Evolutionary conservation across 2,113 vertebrate genomes (phyloP).

Genomic region (Mus musculus): DNA sequence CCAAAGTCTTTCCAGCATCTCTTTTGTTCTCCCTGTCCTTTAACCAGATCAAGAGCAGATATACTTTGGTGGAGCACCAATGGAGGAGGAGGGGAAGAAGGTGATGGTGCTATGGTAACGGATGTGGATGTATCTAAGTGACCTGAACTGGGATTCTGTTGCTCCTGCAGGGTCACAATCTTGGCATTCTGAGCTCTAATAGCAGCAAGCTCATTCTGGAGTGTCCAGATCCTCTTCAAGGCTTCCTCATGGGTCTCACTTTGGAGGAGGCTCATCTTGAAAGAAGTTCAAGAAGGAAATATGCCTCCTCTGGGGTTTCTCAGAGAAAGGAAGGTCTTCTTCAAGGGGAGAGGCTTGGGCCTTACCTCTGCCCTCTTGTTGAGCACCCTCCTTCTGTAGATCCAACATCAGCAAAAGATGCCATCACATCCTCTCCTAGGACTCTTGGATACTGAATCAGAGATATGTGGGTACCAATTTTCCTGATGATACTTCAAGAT

Average conservation of each 20-base stretch:
- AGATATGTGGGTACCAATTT: neutral
- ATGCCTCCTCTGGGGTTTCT: neutral
- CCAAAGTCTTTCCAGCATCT: slow-evolving; percentile 71
- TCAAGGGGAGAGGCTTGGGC: neutral
- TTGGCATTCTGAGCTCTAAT: neutral
- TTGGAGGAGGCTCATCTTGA: neutral
- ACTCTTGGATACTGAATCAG: neutral
- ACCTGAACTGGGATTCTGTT: slow-evolving; percentile 55
- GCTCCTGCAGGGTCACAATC: neutral
- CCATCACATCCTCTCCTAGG: neutral
- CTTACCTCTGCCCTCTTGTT: neutral
- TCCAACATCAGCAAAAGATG: neutral
- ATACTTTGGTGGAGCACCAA: slow-evolving; percentile 81
- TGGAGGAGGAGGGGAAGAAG: slow-evolving; percentile 85
- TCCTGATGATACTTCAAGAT: neutral
- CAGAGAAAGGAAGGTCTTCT: neutral
- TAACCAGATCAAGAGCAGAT: slow-evolving; percentile 94
- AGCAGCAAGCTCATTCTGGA: neutral
- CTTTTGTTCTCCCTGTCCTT: slow-evolving; percentile 90
- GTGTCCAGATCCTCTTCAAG: neutral
- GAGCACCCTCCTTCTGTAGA: neutral
- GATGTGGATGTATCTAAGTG: slow-evolving; percentile 69
- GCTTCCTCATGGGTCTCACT: neutral
- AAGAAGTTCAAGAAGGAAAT: neutral
- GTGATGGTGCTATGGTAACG: slow-evolving; percentile 20